phyloP scores from a whole-genome alignment of 2,797 vertebrate species.

The Aviceda leuphotes region DNA sequence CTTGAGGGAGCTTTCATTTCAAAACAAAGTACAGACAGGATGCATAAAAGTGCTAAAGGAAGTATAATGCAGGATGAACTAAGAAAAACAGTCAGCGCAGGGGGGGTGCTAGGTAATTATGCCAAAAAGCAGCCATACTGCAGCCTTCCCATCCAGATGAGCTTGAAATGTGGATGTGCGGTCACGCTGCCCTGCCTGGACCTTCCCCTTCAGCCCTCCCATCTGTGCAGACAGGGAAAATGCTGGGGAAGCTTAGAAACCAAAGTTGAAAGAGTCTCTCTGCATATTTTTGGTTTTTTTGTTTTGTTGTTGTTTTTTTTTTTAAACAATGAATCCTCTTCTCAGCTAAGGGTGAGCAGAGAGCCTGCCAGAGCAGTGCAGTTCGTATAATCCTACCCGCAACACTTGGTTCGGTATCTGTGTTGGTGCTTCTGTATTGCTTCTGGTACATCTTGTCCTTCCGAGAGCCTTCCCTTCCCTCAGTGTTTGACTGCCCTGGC shows the following conservation, averaged over 20 bases:
- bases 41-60: neutral
- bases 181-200: neutral
- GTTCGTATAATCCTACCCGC: neutral
- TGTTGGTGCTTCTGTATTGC: neutral
- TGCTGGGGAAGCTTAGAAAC: neutral
- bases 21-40: neutral
- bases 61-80: neutral
- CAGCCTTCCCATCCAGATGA: neutral
- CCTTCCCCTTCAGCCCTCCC: neutral
- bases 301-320: no score
- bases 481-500: neutral
- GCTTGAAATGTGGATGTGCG: neutral
- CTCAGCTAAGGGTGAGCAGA: neutral
- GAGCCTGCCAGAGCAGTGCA: neutral
- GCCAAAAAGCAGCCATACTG: neutral
- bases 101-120: neutral
- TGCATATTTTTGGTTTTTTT: no score
- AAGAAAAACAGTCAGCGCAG: neutral
- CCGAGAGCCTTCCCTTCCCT: neutral
- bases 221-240: fast-evolving
- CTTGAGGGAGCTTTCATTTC: neutral
- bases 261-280: fast-evolving
- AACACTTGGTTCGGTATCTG: neutral
- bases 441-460: neutral
- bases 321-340: neutral